These are phyloP conservation scores for Apeltes quadracus DNA, from an alignment of 2,113 vertebrate genomes.

Conservation along the genomic window DNA sequence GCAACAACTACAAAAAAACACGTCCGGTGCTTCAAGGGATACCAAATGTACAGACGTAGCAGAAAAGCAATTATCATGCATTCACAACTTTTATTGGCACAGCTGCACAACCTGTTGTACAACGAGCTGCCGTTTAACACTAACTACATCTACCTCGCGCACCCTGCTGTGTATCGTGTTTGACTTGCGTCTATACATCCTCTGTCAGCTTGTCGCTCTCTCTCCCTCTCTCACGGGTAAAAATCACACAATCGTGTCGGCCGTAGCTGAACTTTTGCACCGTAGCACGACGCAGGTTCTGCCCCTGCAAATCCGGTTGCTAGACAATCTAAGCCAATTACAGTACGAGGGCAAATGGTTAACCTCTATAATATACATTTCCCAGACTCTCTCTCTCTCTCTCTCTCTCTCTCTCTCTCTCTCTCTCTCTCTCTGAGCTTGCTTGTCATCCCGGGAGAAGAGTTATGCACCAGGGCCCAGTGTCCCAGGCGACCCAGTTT, in stretches of 20 bases:
- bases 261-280: conserved; percentile 77
- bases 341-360: conserved; percentile 87
- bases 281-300: conserved; percentile 74
- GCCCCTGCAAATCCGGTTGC: conserved; percentile 93
- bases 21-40: conserved; percentile 23
- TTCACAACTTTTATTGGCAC: conserved; percentile 31
- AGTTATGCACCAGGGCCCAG: conserved; percentile 81
- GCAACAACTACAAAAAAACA: conserved; percentile 29
- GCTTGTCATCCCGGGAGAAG: conserved; percentile 82
- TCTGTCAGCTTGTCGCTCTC: background rate
- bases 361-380: conserved; percentile 85
- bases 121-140: conserved; percentile 31
- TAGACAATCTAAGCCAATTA: conserved; percentile 99
- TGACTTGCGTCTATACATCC: conserved; percentile 41
- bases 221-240: conserved; percentile 2
- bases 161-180: conserved; percentile 32
- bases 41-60: conserved; percentile 26
- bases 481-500: conserved; percentile 82
- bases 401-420: conserved; percentile 72
- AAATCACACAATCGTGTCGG: conserved; percentile 55
- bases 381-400: conserved; percentile 77
- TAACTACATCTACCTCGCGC: conserved; percentile 16
- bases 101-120: conserved; percentile 21
- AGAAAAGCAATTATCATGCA: conserved; percentile 10
- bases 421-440: conserved; percentile 73